These are phyloP conservation scores for Cosmia pyralina DNA, from an alignment of 2,888 invertebrate species.

Conservation along the genomic window DNA sequence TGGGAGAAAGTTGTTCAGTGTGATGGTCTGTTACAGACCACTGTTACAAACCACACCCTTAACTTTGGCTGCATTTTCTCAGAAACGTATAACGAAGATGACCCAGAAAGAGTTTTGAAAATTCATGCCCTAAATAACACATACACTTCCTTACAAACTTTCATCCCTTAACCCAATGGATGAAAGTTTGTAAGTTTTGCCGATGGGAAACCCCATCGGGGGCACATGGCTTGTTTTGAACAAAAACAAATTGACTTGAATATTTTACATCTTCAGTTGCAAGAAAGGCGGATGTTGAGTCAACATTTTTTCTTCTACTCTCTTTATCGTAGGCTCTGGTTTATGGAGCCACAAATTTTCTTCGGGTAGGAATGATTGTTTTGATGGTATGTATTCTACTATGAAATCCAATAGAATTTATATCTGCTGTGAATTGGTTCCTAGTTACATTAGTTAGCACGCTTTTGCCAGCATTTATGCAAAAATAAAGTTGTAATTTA, in stretches of 20 bases:
- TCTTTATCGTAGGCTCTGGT: neutral
- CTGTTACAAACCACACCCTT: no score
- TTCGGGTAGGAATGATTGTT: neutral
- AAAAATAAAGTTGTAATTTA: constrained; percentile 4
- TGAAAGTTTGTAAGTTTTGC: neutral
- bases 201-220: neutral
- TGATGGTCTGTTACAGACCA: no score
- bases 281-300: neutral
- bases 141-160: no score
- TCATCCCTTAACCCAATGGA: no score
- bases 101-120: neutral
- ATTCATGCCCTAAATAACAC: no score
- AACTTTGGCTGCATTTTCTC: no score
- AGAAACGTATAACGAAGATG: neutral
- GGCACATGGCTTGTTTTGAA: neutral
- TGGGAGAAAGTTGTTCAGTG: no score
- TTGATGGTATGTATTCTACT: neutral
- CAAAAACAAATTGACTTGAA: neutral
- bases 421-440: neutral
- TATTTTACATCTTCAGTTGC: constrained; percentile 4
- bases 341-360: neutral
- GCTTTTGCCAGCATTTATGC: neutral
- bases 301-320: neutral
- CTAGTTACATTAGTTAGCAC: neutral
- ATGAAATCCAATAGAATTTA: neutral